phyloP scores from a whole-genome alignment of 2,797 vertebrate genomes.

The Rhincodon typus region DNA sequence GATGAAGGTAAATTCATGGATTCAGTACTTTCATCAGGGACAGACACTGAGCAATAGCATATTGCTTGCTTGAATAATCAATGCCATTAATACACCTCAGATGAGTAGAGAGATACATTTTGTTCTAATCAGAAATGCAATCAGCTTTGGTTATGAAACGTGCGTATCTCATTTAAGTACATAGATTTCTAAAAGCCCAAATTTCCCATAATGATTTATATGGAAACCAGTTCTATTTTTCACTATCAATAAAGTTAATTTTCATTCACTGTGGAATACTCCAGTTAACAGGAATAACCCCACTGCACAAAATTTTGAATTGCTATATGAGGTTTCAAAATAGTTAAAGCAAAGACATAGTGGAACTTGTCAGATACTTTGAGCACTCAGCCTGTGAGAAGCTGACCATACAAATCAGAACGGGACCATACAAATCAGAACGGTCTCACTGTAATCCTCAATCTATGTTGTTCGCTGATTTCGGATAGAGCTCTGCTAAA shows the following conservation, averaged over 20 bases:
- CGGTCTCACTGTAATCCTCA: too few relatives aligned
- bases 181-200: background rate
- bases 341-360: background rate
- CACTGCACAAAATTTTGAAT: background rate
- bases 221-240: background rate
- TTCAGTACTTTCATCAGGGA: background rate
- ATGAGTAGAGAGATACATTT: background rate
- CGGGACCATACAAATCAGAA: too few relatives aligned
- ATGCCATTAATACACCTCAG: background rate
- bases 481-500: too few relatives aligned
- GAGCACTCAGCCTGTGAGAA: background rate
- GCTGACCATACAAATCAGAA: background rate
- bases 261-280: background rate
- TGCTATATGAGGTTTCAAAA: background rate
- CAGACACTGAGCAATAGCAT: background rate
- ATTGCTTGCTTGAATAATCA: background rate
- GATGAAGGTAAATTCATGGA: constrained; percentile 1
- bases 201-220: constrained; percentile 5
- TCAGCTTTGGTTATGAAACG: background rate
- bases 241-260: background rate
- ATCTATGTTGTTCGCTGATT: too few relatives aligned
- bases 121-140: constrained; percentile 21
- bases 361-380: background rate
- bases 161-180: constrained; percentile 8
- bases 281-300: background rate